phyloP scores from a whole-genome alignment of 2,113 vertebrate species.

The Tenrec ecaudatus region DNA sequence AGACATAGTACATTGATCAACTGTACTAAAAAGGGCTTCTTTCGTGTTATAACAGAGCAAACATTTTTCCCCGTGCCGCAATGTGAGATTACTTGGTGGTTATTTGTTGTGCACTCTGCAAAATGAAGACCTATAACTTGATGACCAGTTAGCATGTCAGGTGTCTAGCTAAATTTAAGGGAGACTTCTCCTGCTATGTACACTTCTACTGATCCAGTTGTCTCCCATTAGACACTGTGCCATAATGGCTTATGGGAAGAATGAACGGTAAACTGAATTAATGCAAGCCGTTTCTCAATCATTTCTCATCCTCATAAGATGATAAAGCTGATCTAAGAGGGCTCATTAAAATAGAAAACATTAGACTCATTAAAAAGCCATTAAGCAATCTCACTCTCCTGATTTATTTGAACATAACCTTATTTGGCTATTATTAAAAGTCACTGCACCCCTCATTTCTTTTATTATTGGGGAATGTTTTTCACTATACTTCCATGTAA shows the following conservation, averaged over 20 bases:
- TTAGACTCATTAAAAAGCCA: slow-evolving; percentile 98
- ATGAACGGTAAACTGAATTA: slow-evolving; percentile 94
- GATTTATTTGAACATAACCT: slow-evolving; percentile 91
- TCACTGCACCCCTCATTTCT: slow-evolving; percentile 74
- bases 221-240: slow-evolving; percentile 81
- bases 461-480: slow-evolving; percentile 57
- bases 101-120: slow-evolving; percentile 60
- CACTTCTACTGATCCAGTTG: slow-evolving; percentile 76
- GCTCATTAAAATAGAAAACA: slow-evolving; percentile 97
- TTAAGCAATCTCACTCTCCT: slow-evolving; percentile 92
- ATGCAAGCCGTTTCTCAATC: slow-evolving; percentile 93
- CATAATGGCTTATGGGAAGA: slow-evolving; percentile 88
- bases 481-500: neutral
- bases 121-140: slow-evolving; percentile 62
- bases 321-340: slow-evolving; percentile 95
- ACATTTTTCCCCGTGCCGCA: slow-evolving; percentile 52
- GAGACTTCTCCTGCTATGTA: too few species aligned
- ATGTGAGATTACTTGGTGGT: slow-evolving; percentile 51
- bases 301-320: slow-evolving; percentile 94
- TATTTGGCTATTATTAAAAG: slow-evolving; percentile 84
- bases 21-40: too few species aligned
- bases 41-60: neutral
- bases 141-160: slow-evolving; percentile 55
- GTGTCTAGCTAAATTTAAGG: slow-evolving; percentile 72
- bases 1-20: too few species aligned